Base-by-base conservation (phyloP, 2,797 vertebrate genomes). In the Miichthys miiuy region DNA sequence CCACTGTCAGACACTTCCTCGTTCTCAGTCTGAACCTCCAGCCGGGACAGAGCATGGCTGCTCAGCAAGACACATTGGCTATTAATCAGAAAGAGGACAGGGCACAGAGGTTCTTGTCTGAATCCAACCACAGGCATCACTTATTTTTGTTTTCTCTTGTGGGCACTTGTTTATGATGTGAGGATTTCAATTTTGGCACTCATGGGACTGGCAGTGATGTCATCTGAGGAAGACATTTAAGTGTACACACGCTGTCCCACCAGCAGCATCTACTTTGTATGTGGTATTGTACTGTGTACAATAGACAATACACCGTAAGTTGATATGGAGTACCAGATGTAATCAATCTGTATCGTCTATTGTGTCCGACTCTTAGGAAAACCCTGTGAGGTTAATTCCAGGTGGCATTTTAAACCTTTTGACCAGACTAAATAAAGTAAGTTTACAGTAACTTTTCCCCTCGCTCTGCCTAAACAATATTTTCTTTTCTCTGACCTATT, bases 71-170 rank as follows among this genome's bases (percentile, higher is more conserved):
- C 63, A n/a, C 20, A 25, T 1, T 12, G 74, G 76, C 81, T 72
- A 89, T 90, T 87, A 82, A 90, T 90, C 89, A 88, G 63, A 47
- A 80, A 46, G 74, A 72, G 54, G 72, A 81, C 66, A 51, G 56
- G 68, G 48, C 23, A 50, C 41, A 5, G 61, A 80, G 73, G 63
- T 63, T 77, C 67, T 68, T 25, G 3, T 6, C 52, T 56, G 42
- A 57, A 75, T 72, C 47, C 60, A 17, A 60, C 68, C 17, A 18
- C 69, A 65, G 50, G 60, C 83, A 80, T 72, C 68, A 41, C 47
- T 72, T 80, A 14, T 27, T 82, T 77, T 74, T 50, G 11, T 74
- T 75, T 82, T 41, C 30, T 56, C 17, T 67, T 25, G 44, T 56
- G n/a, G 34, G 5, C 66, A 67, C 58, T 75, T 83, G 46, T 83